Percentiles rank a stretch among this genome's conserved stretches.
phyloP scores from a whole-genome alignment of 2,888 invertebrate genomes.

The Machimus atricapillus region DNA sequence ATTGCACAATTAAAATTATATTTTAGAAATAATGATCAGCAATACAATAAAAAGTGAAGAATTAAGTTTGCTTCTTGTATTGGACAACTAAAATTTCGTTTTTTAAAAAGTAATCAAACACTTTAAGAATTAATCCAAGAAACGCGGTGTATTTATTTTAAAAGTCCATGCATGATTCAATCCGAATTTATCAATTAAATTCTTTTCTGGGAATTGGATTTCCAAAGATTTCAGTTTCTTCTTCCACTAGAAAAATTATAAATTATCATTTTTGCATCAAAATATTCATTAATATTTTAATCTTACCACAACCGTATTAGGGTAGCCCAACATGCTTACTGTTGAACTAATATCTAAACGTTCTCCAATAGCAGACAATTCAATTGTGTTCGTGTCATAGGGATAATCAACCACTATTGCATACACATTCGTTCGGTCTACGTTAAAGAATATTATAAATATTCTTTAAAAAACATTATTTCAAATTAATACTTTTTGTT shows the following conservation, averaged over 20 bases:
- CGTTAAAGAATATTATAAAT: neutral
- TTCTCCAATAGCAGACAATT: conserved; percentile 62
- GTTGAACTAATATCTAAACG: conserved; percentile 54
- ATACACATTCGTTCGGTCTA: conserved; percentile 64
- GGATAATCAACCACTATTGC: conserved; percentile 78
- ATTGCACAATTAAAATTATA: no score
- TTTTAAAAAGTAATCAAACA: no score
- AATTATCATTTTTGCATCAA: neutral
- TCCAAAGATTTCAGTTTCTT: conserved; percentile 51
- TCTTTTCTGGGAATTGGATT: conserved; percentile 57
- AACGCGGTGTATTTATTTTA: conserved; percentile 54
- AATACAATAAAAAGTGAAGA: no score
- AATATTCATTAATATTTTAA: neutral
- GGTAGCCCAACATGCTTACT: conserved; percentile 66
- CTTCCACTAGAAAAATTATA: conserved; percentile 53
- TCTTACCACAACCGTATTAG: conserved; percentile 53
- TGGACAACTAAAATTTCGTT: no score
- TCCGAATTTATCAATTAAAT: conserved; percentile 56
- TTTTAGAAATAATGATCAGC: no score
- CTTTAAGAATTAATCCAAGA: neutral
- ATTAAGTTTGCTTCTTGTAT: no score
- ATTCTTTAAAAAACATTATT: neutral
- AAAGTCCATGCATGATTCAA: conserved; percentile 60
- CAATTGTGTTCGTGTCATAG: conserved; percentile 63
- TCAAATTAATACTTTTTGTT: conserved; percentile 51